Base-by-base conservation (phyloP, 2,113 vertebrate species). In the Thryonomys swinderianus region DNA sequence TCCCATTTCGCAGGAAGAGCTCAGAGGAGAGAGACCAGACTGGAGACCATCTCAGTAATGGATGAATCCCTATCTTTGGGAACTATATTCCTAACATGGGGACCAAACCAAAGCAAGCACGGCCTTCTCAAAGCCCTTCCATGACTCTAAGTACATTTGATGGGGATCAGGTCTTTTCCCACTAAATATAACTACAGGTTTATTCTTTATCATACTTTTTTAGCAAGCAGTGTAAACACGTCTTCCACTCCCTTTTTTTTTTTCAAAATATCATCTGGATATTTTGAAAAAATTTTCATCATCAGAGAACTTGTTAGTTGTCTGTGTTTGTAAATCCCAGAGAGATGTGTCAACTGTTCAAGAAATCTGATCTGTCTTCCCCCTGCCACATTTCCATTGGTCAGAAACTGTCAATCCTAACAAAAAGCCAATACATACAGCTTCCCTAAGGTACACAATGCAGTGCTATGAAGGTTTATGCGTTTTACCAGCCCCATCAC, bases 221-320 rank as follows among this genome's bases (percentile, higher is more conserved):
- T 45, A 84, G 4, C 16, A 67, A 95, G 32, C 7, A 93, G 25
- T 81, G 66, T 55, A 69, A 86, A 85, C 45, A 93, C 5, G 42
- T 64, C 85, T 64, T 81, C 27, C 1, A 51, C 48, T 10, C 48
- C 80, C 62, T 84, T 30, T 3, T 2, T 32, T 61, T 55, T 83
- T 57, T 73, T 67, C 48, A 86, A 94, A 91, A 86, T 55, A 61
- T n/a, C 67, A 94, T 86, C n/a, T 73, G 17, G 42, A n/a, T n/a
- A n/a, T n/a, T n/a, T n/a, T n/a, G n/a, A n/a, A n/a, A n/a, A 93
- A 27, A 79, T 45, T 30, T 34, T 91, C 53, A 61, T 34, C 27
- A 78, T n/a, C 10, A 80, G 59, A 89, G 74, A 57, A 59, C 40
- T 21, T 73, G 7, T 23, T 48, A 37, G 5, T 1, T 51, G 27